Percentiles rank a stretch among this genome's conserved stretches.
phyloP scores from a whole-genome alignment of 1,140 invertebrate species.

The Mactra quadrangularis region DNA sequence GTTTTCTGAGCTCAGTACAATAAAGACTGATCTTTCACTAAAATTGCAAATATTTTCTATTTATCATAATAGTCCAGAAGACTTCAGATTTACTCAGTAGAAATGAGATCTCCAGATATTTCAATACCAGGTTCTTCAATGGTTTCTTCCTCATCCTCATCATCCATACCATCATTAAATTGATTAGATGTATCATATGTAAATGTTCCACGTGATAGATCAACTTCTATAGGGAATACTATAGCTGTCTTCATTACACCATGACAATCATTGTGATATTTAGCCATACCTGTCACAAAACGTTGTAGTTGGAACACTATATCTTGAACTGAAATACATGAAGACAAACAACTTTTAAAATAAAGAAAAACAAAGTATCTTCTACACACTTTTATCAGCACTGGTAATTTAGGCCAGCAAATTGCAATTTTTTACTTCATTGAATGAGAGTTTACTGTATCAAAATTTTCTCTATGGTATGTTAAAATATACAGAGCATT shows the following conservation, averaged over 20 bases:
- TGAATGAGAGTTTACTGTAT: no score
- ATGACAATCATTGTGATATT: slow-evolving; percentile 88
- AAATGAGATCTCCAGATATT: slow-evolving; percentile 73
- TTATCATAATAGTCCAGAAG: no score
- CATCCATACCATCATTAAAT: slow-evolving; percentile 81
- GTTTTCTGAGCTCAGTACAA: no score
- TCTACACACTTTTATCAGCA: no score
- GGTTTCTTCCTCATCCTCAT: slow-evolving; percentile 80
- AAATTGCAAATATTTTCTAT: no score
- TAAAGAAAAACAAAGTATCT: no score
- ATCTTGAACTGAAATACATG: slow-evolving; percentile 89
- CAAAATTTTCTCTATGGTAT: no score
- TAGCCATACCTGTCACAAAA: slow-evolving; percentile 91
- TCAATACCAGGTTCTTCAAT: slow-evolving; percentile 45
- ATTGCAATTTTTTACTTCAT: no score
- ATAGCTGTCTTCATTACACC: slow-evolving; percentile 88
- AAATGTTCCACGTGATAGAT: slow-evolving; percentile 95
- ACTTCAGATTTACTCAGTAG: slow-evolving; percentile 79
- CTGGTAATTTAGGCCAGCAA: no score
- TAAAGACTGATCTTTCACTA: no score
- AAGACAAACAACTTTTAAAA: slow-evolving; percentile 1
- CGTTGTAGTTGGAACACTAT: slow-evolving; percentile 93
- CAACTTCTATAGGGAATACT: slow-evolving; percentile 98
- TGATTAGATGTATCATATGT: slow-evolving; percentile 82
- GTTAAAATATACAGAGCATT: no score